Evolutionary conservation across 2,113 vertebrate species (phyloP), one percentile per base, ranked within the genome.

Genomic region (Silurus asotus): DNA sequence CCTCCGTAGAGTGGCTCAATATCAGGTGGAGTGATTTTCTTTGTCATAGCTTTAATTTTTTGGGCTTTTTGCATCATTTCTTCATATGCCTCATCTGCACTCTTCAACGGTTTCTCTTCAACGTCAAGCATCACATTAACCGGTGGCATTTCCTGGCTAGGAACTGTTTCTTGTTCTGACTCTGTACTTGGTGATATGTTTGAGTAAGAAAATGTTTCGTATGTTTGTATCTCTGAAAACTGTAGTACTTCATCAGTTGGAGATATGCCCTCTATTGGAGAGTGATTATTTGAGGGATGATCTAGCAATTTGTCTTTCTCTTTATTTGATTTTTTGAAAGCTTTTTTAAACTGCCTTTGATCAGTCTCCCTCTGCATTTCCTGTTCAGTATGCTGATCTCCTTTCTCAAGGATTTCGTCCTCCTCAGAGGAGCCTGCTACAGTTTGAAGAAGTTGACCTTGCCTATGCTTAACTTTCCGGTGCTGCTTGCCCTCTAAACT

Each of bases 401-500:
- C 96, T 28, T 96, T 96, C 87, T 96, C 95, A 64, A 94, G 92
- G 28, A 97, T 87, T 81, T 96, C 96, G 87, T 99, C 98, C 85
- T 99, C 98, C 85, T 99, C 98, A 19, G 98, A 99, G 10, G 98
- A 99, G 90, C 98, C 97, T 92, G 97, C 97, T 88, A 98, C 97
- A 51, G 96, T 97, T 11, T 97, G 96, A 53, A 98, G 94, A 77
- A 95, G 93, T 88, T 97, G 96, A 20, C 96, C 97, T 70, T 96
- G 93, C 69, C 96, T 93, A 90, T 98, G 97, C 7, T 97, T 96
- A 65, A 96, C 96, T 94, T 98, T 99, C 28, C 96, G 95, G 82
- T 96, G 96, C 8, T 96, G 97, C 88, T 98, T 99, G 89, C 93
- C 96, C 85, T 98, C 97, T 7, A 94, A 96, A 90, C 93, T 93